Evolutionary conservation across 1,140 invertebrate genomes (phyloP).

Genomic region (Muscidifurax raptorellus): DNA sequence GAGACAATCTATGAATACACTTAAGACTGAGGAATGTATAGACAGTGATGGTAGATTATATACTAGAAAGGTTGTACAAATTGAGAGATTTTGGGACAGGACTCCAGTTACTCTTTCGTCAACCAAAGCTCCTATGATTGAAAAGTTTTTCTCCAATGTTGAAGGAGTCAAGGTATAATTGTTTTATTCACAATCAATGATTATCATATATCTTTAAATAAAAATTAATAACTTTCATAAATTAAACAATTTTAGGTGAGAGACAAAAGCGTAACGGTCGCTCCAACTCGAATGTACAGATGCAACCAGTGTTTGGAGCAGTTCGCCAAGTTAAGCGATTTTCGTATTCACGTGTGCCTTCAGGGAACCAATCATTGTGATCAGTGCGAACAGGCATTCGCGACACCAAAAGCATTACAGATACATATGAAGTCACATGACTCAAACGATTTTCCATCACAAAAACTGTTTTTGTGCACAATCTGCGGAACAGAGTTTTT

Average conservation of each 20-base stretch:
- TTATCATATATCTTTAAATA: not conserved
- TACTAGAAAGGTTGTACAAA: constrained; percentile 76
- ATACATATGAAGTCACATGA: constrained; percentile 69
- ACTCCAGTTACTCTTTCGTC: constrained; percentile 54
- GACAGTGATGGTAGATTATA: constrained; percentile 75
- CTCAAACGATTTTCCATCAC: constrained; percentile 55
- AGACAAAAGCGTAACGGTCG: constrained; percentile 62
- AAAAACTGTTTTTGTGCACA: constrained; percentile 74
- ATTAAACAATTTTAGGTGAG: constrained; percentile 58
- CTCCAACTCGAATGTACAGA: constrained; percentile 64
- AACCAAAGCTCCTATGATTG: constrained; percentile 70
- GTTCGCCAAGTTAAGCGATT: constrained; percentile 68
- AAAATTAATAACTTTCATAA: not conserved
- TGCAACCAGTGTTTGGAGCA: constrained; percentile 71
- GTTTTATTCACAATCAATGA: not conserved
- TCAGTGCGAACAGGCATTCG: constrained; percentile 69
- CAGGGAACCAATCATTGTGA: constrained; percentile 69
- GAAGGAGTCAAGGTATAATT: constrained; percentile 69
- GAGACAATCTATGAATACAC: constrained; percentile 71
- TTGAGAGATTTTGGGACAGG: constrained; percentile 76
- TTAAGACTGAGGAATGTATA: constrained; percentile 73
- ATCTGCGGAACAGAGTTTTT: constrained; percentile 81
- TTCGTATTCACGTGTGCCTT: constrained; percentile 67
- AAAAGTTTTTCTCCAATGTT: constrained; percentile 73
- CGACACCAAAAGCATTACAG: constrained; percentile 68